Conservation (phyloP, 1,140 invertebrate species). For the Megalonaias nervosa region DNA sequence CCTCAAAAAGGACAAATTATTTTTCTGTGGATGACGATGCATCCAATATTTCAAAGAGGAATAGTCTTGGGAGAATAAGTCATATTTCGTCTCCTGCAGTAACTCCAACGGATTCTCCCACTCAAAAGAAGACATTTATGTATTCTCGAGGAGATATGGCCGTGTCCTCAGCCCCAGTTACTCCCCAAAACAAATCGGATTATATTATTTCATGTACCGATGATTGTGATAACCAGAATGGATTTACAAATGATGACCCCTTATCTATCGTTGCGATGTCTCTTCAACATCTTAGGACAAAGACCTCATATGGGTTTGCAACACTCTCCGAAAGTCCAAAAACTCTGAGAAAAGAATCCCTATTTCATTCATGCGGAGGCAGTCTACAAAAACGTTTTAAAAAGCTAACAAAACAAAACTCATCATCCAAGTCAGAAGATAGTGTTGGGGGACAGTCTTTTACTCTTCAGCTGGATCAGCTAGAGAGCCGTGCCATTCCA, state of each 20-base stretch:
- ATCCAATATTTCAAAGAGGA: conserved; percentile 11
- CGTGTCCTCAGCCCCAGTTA: conserved; percentile 50
- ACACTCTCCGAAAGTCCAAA: conserved; percentile 57
- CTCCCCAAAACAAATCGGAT: conserved; percentile 53
- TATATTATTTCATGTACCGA: conserved; percentile 29
- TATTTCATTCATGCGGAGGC: conserved; percentile 45
- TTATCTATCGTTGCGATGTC: conserved; percentile 51
- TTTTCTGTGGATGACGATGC: conserved; percentile 50
- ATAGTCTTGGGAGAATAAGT: conserved; percentile 25
- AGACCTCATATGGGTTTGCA: conserved; percentile 54
- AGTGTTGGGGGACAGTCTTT: background rate
- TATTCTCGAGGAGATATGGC: conserved; percentile 7
- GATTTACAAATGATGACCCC: conserved; percentile 52
- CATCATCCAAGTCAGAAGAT: background rate
- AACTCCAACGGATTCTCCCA: background rate
- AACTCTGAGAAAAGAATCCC: conserved; percentile 55
- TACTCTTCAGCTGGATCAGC: background rate
- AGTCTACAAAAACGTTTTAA: conserved; percentile 5
- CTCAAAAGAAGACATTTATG: conserved; percentile 21
- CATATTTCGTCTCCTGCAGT: conserved; percentile 13
- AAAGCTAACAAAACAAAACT: conserved; percentile 9
- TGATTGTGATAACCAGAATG: conserved; percentile 10
- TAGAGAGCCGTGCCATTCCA: background rate
- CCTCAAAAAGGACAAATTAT: conserved; percentile 54
- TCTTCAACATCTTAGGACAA: conserved; percentile 48